Evolutionary conservation across 2,113 vertebrate species (phyloP).

Genomic region (Coreoperca whiteheadi): DNA sequence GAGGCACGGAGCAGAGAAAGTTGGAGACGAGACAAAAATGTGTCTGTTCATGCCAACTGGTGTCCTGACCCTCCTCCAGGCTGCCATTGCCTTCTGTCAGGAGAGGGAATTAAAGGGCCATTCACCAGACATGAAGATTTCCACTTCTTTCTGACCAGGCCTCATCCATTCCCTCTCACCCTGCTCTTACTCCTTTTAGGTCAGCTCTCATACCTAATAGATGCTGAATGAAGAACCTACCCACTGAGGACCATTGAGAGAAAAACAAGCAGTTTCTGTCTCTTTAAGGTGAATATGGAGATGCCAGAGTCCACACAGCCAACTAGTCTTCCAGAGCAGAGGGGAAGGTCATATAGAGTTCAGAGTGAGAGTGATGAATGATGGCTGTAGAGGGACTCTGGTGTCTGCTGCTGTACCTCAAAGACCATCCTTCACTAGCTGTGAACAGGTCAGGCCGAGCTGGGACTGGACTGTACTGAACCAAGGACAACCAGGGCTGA

Average conservation of each 20-base stretch:
- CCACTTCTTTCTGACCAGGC: slow-evolving; percentile 45
- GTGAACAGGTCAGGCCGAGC: slow-evolving; percentile 66
- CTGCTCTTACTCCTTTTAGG: slow-evolving; percentile 32
- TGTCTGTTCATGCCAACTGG: slow-evolving; percentile 83
- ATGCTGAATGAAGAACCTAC: slow-evolving; percentile 28
- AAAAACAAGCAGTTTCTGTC: slow-evolving; percentile 52
- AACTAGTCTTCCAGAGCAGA: slow-evolving; percentile 77
- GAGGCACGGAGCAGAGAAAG: slow-evolving; percentile 76
- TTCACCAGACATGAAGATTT: slow-evolving; percentile 69
- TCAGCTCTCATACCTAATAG: slow-evolving; percentile 26
- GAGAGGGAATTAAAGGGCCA: slow-evolving; percentile 79
- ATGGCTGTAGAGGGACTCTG: slow-evolving; percentile 84
- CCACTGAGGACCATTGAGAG: slow-evolving; percentile 17
- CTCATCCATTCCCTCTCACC: slow-evolving; percentile 13
- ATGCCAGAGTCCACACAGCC: slow-evolving; percentile 82
- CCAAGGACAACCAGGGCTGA: slow-evolving; percentile 27
- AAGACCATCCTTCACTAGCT: slow-evolving; percentile 79
- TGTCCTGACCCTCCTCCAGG: slow-evolving; percentile 83
- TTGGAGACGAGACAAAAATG: slow-evolving; percentile 83
- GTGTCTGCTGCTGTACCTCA: slow-evolving; percentile 83
- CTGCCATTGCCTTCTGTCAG: slow-evolving; percentile 82
- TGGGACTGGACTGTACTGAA: slow-evolving; percentile 54
- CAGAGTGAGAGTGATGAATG: slow-evolving; percentile 88
- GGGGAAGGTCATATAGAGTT: slow-evolving; percentile 93
- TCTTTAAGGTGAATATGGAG: slow-evolving; percentile 80